phyloP scores from a whole-genome alignment of 2,888 invertebrate genomes.

The Cryptosula pallasiana region DNA sequence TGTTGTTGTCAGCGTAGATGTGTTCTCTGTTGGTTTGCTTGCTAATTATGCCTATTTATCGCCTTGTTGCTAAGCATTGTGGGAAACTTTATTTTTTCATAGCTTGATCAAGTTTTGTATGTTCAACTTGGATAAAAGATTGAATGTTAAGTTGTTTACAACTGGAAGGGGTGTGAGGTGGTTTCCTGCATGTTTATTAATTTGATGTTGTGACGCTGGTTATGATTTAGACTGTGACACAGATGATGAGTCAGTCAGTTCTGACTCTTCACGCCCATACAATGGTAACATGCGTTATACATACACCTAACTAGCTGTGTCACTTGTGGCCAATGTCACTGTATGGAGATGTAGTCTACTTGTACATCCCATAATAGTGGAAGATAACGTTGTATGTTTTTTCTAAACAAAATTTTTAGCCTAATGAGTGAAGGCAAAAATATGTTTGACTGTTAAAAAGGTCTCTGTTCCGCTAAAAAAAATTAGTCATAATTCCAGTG shows the following conservation, averaged over 20 bases:
- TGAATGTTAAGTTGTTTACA: background rate
- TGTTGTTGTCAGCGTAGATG: constrained; percentile 1
- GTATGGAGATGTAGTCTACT: background rate
- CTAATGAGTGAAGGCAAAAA: background rate
- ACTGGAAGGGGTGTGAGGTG: background rate
- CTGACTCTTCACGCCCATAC: constrained; percentile 6
- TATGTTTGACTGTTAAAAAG: background rate
- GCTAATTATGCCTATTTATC: background rate
- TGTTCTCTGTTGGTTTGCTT: background rate
- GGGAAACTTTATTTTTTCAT: too few species aligned
- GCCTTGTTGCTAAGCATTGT: too few species aligned
- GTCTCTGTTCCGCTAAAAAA: background rate
- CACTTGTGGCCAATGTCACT: background rate
- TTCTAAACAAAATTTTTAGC: background rate
- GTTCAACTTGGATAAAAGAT: too few species aligned
- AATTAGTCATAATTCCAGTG: background rate
- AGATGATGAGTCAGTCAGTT: background rate
- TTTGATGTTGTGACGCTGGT: background rate
- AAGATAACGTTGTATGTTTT: background rate
- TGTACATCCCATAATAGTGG: too few species aligned
- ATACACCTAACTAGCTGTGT: too few species aligned
- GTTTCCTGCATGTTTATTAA: background rate
- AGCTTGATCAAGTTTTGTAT: too few species aligned
- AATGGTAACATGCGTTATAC: background rate
- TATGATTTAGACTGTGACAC: background rate